phyloP scores from a whole-genome alignment of 2,888 invertebrate species.

The Rambutsinella grinnellia region DNA sequence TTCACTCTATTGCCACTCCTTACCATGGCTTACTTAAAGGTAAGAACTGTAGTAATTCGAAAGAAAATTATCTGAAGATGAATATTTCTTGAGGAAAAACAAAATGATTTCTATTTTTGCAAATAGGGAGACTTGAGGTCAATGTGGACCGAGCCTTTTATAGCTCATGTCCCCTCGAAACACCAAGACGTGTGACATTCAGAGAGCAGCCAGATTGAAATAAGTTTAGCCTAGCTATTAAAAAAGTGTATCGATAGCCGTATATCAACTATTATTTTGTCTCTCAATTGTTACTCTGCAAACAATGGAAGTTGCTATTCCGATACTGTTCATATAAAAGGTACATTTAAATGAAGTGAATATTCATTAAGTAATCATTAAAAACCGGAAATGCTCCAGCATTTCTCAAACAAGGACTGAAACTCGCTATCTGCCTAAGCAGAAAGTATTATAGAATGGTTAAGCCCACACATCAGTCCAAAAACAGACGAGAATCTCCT shows the following conservation, averaged over 20 bases:
- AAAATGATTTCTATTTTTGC: constrained; percentile 63
- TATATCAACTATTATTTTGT: constrained; percentile 7
- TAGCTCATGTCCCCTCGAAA: constrained; percentile 84
- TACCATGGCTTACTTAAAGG: constrained; percentile 98
- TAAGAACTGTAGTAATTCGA: constrained; percentile 71
- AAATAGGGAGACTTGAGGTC: constrained; percentile 93
- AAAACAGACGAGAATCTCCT: constrained; percentile 46
- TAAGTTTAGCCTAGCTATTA: constrained; percentile 15
- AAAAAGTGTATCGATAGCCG: too few species aligned
- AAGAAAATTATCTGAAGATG: neutral
- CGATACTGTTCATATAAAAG: constrained; percentile 1
- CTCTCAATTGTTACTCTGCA: constrained; percentile 16
- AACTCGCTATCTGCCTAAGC: constrained; percentile 49
- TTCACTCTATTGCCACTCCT: constrained; percentile 96
- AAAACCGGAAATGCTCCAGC: constrained; percentile 35
- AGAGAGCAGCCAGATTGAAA: constrained; percentile 36
- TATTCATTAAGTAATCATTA: too few species aligned
- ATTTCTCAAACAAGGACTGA: constrained; percentile 46
- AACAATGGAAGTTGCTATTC: constrained; percentile 21
- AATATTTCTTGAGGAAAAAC: neutral
- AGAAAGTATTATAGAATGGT: constrained; percentile 52
- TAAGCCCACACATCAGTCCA: constrained; percentile 40
- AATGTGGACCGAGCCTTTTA: constrained; percentile 99
- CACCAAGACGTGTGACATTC: constrained; percentile 83
- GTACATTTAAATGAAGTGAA: neutral